A percentile compares a stretch with the other conserved stretches of the same genome.
phyloP scores from a whole-genome alignment of 1,140 invertebrate species.

The Scaptomyza hsui region DNA sequence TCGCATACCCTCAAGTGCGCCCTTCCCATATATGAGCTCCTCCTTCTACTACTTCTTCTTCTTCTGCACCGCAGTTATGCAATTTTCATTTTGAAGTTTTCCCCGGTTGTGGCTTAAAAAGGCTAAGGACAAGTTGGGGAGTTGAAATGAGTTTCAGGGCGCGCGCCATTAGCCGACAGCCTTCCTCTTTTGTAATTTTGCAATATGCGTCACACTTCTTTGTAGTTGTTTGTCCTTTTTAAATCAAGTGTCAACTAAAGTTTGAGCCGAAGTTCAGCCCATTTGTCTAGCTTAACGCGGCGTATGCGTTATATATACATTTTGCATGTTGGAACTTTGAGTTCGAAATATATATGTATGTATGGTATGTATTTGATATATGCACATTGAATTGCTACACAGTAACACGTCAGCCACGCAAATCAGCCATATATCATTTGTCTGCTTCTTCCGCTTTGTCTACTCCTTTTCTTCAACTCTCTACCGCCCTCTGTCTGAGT shows the following conservation, averaged over 20 bases:
- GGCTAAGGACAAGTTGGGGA: neutral
- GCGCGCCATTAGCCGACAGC: conserved; percentile 61
- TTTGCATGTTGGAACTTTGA: conserved; percentile 45
- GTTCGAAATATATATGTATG: conserved; percentile 7
- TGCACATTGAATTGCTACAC: conserved; percentile 72
- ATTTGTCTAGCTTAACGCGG: conserved; percentile 61
- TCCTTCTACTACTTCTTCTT: conserved; percentile 13
- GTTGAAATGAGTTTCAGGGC: conserved; percentile 58
- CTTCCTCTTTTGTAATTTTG: conserved; percentile 58
- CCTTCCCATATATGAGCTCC: conserved; percentile 16
- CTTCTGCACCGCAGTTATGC: conserved; percentile 53
- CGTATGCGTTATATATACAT: conserved; percentile 62
- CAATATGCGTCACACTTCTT: conserved; percentile 30
- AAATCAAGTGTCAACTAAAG: conserved; percentile 59
- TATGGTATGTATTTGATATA: conserved; percentile 57
- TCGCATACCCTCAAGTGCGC: conserved; percentile 33
- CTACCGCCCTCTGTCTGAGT: conserved; percentile 6
- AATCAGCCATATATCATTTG: conserved; percentile 80
- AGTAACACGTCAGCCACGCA: conserved; percentile 57
- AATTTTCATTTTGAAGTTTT: conserved; percentile 73
- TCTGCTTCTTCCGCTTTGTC: conserved; percentile 49
- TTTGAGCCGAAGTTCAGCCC: conserved; percentile 12
- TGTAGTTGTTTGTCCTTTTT: neutral
- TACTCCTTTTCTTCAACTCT: neutral
- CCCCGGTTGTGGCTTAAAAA: conserved; percentile 30